phyloP scores from a whole-genome alignment of 1,140 invertebrate species.

The Tetranychus urticae region DNA sequence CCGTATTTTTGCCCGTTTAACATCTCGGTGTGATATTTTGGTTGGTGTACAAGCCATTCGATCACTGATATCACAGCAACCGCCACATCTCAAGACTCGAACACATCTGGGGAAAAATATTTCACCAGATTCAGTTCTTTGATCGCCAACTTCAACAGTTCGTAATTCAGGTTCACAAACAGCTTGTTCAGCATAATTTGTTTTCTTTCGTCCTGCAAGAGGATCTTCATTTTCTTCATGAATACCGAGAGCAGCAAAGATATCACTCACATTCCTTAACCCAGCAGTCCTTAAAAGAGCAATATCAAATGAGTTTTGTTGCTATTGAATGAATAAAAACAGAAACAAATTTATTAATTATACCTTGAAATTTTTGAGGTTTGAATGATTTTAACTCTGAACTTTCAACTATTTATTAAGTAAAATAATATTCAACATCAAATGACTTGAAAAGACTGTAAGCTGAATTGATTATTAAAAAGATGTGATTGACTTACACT shows the following conservation, averaged over 20 bases:
- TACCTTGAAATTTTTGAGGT: no score
- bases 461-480: no score
- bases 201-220: not conserved
- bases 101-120: not conserved
- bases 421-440: no score
- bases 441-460: no score
- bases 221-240: not conserved
- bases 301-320: not conserved
- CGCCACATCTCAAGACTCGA: constrained; percentile 2
- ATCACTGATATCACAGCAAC: not conserved
- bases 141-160: not conserved
- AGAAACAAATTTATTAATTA: not conserved
- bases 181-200: not conserved
- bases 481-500: no score
- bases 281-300: not conserved
- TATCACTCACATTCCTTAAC: not conserved
- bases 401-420: no score
- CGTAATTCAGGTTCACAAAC: not conserved
- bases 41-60: not conserved
- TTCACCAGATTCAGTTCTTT: not conserved
- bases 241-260: not conserved
- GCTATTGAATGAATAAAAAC: not conserved
- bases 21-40: not conserved
- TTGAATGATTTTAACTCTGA: no score
- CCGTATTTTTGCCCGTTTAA: not conserved